Evolutionary conservation across 2,888 invertebrate genomes (phyloP), one percentile per base, ranked within the genome.

Genomic region (Spodoptera picta): DNA sequence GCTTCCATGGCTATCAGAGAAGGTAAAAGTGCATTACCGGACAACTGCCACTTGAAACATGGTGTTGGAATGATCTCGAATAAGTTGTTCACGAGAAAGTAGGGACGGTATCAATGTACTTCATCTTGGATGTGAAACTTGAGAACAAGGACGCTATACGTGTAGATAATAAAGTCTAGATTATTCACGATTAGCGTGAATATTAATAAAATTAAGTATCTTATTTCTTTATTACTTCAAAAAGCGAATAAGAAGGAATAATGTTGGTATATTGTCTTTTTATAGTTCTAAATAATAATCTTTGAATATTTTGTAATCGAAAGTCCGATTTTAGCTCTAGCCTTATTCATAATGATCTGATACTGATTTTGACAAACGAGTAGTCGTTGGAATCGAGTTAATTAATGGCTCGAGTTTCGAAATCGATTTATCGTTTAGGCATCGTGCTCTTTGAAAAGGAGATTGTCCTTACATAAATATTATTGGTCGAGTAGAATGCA

Each of bases 21-120:
- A 73, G 60, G 60, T 65, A 70, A 72, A 54, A 70, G 69, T 66
- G 49, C 47, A 61, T 27, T 70, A 70, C 27, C 27, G 49, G 36
- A 45, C 44, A 57, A 45, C 52, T 57, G 50, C 24, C 41, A 57
- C 46, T 66, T 47, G 50, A 44, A 45, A 66, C 42, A 24, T 51
- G 12, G 66, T 47, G 53, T 50, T 43, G 49, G 10, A 46, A 42
- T 5, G 45, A 23, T 10, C 23, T 41, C 19, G 56, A 54, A 19
- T 59, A 23, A 55, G 45, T 44, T 7, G 4, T 31, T 47, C 43
- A 11, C 41, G 55, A 53, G 72, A 66, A 71, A 69, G 69, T 60
- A 14, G 27, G 23, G 19, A 51, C 60, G 5, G 50, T 31, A 24
- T 44, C 43, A 27, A 41, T 60, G 46, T 10, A 24, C 36, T 9